Evolutionary conservation across 2,113 vertebrate species (phyloP).

Genomic region (Lynx canadensis): DNA sequence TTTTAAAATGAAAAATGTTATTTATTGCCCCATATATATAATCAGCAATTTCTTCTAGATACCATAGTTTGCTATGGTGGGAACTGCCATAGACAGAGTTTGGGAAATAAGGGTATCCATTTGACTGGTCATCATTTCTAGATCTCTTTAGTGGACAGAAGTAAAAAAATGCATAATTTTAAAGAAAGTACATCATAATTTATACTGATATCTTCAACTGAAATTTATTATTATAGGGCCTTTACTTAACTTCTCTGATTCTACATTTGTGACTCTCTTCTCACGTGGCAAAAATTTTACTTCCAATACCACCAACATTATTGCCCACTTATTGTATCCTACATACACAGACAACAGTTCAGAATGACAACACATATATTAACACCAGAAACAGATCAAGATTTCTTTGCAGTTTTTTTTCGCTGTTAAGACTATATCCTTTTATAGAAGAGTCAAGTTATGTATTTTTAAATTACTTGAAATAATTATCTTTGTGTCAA

Average conservation of each 20-base stretch:
- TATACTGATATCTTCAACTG: not conserved
- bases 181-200: not conserved
- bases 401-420: not conserved
- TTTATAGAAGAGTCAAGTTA: not conserved
- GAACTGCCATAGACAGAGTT: not conserved
- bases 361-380: not conserved
- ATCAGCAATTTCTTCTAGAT: not conserved
- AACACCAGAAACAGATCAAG: not conserved
- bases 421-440: not conserved
- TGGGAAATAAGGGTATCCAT: not conserved
- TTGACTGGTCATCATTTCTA: not conserved
- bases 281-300: not conserved
- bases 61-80: not conserved
- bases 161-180: not conserved
- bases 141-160: not conserved
- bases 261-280: not conserved
- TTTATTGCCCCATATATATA: not conserved
- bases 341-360: not conserved
- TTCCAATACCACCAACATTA: not conserved
- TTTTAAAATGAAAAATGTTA: not conserved
- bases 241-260: not conserved
- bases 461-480: conserved; percentile 22
- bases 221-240: not conserved
- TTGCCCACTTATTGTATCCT: not conserved
- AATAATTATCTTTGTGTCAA: not conserved